Base-by-base conservation (phyloP, 2,797 vertebrate species). In the Ptychobarbus kaznakovi region DNA sequence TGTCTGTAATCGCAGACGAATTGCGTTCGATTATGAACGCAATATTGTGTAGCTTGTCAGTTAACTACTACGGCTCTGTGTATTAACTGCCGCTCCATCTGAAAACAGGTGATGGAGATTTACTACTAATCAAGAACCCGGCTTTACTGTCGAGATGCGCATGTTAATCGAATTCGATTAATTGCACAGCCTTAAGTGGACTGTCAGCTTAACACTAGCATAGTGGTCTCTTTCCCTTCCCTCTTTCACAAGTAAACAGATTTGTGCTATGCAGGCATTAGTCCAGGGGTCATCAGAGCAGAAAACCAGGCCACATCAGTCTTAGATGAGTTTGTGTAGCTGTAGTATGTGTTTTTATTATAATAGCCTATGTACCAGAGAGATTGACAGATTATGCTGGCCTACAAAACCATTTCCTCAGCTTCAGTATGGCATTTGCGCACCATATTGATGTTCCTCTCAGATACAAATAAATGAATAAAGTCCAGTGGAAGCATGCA, bases 251-350 rank as follows among this genome's bases (percentile, higher is more conserved):
- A 20, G 53, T 86, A 83, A 88, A 87, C 86, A 70, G 61, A 83
- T 87, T 86, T 84, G 44, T 56, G 53, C 70, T 25, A 20, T 1
- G 15, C 77, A 70, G 49, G 73, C 82, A 77, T 74, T 70, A 83
- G 80, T 78, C 82, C 65, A 72, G 32, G 35, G 51, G 81, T 87
- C 80, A 85, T 32, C 65, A 66, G 72, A 74, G 69, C 32, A 78
- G 82, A 38, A 85, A 87, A 88, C 38, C 82, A 68, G 82, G 86
- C 73, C 75, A 85, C 73, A 80, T 80, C 74, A 85, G 87, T 73
- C 68, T 86, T 87, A 79, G 28, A 65, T 44, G 40, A 61, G 66
- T 63, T 81, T 84, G n/a, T 83, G 32, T 77, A 58, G 38, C 22
- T 44, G 68, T 65, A 51, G 42, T 73, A 53, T 56, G 4, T 82